A percentile compares a stretch with the other conserved stretches of the same genome.
phyloP scores from a whole-genome alignment of 2,113 vertebrate genomes.

The Natator depressus region DNA sequence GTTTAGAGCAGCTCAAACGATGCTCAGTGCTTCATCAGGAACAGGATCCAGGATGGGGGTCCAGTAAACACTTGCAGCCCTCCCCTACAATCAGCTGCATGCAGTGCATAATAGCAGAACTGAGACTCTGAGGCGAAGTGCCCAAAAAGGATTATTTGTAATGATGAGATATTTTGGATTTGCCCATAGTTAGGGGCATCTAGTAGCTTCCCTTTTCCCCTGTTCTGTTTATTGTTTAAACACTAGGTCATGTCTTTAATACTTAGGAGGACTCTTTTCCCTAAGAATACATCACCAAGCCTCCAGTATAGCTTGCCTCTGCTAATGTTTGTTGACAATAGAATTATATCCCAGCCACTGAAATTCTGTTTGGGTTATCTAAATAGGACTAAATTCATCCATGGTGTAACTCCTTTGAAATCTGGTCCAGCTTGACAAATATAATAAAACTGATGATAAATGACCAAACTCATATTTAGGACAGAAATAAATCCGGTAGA shows the following conservation, averaged over 20 bases:
- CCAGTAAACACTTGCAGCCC: not conserved
- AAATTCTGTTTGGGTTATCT: not conserved
- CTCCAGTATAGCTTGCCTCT: not conserved
- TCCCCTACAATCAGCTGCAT: not conserved
- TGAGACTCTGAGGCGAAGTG: not conserved
- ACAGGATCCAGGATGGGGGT: not conserved
- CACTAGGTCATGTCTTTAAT: not conserved
- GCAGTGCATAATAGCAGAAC: not conserved
- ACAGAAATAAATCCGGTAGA: not conserved
- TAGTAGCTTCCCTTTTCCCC: not conserved
- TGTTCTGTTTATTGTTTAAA: not conserved
- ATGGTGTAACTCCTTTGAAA: not conserved
- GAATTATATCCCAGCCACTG: not conserved
- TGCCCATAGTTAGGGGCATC: not conserved
- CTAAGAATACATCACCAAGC: not conserved
- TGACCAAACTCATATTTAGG: not conserved
- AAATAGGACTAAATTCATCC: not conserved
- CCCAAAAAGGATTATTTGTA: not conserved
- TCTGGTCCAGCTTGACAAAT: not conserved
- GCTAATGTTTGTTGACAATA: not conserved
- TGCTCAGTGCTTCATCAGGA: accelerated
- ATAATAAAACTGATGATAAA: not conserved
- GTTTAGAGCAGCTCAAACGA: not conserved
- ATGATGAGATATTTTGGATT: not conserved
- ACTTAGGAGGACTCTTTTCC: not conserved